Evolutionary conservation across 2,797 vertebrate genomes (phyloP).

Genomic region (Trachurus trachurus): DNA sequence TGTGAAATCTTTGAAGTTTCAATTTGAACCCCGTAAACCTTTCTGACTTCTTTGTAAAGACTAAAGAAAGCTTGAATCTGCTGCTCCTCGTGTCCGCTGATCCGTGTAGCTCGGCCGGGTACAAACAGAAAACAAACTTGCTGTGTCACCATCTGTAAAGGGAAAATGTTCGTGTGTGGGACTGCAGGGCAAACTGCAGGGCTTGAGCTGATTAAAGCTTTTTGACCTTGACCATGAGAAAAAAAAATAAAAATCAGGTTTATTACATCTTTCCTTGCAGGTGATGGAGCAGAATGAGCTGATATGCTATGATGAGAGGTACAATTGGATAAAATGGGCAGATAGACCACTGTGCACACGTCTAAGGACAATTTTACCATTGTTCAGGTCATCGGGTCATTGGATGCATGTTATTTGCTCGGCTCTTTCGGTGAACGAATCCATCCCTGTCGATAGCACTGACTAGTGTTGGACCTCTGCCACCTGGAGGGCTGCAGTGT

Average conservation of each 20-base stretch:
- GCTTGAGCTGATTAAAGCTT: not conserved
- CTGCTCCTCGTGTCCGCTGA: not conserved
- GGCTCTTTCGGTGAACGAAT: no score
- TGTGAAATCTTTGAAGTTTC: not conserved
- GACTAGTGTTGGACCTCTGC: no score
- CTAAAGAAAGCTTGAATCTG: not conserved
- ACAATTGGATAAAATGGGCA: not conserved
- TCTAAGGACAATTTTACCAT: not conserved
- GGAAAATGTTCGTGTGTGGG: not conserved
- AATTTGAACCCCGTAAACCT: not conserved
- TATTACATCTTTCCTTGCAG: not conserved
- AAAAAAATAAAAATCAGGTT: not conserved
- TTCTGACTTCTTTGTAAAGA: not conserved
- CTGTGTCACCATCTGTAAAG: not conserved
- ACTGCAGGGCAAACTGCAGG: no score
- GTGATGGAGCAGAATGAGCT: not conserved
- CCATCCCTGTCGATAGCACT: no score
- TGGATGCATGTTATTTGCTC: not conserved
- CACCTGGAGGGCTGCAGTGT: no score
- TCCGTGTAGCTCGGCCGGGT: not conserved
- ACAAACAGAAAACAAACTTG: not conserved
- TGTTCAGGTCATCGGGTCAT: not conserved
- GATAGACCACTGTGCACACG: not conserved
- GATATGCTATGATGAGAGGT: not conserved
- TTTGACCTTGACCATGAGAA: not conserved